Evolutionary conservation across 1,140 invertebrate species (phyloP).

Genomic region (Papilio polyxenes): DNA sequence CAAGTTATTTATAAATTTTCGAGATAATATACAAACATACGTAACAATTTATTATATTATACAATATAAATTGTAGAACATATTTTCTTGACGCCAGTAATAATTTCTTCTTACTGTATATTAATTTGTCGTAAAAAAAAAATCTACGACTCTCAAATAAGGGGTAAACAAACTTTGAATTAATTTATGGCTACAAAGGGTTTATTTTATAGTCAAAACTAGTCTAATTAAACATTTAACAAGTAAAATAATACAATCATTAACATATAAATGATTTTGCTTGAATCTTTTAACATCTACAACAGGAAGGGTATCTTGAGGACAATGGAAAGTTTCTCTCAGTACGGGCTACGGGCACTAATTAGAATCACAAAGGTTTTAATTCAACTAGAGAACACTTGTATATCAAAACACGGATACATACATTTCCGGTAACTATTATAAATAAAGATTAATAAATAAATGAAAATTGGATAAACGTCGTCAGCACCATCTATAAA

Average conservation of each 20-base stretch:
- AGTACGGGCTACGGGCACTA: neutral
- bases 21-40: neutral
- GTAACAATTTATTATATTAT: slow-evolving; percentile 9
- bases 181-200: neutral
- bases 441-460: neutral
- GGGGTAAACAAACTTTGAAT: neutral
- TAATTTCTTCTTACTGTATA: no score
- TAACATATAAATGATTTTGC: neutral
- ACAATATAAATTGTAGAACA: no score
- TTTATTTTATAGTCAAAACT: neutral
- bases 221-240: neutral
- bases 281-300: neutral
- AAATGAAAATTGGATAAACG: neutral
- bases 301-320: slow-evolving; percentile 12
- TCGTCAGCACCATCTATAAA: no score
- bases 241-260: slow-evolving; percentile 8
- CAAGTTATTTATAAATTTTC: neutral
- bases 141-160: no score
- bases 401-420: slow-evolving; percentile 1
- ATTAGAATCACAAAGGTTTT: slow-evolving; percentile 12
- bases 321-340: slow-evolving; percentile 1
- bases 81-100: no score
- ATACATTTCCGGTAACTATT: neutral
- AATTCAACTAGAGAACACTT: neutral
- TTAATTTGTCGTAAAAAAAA: no score